A percentile compares a stretch with the other conserved stretches of the same genome.
Conservation (phyloP, 2,113 vertebrate species). For the Myotis brandtii region DNA sequence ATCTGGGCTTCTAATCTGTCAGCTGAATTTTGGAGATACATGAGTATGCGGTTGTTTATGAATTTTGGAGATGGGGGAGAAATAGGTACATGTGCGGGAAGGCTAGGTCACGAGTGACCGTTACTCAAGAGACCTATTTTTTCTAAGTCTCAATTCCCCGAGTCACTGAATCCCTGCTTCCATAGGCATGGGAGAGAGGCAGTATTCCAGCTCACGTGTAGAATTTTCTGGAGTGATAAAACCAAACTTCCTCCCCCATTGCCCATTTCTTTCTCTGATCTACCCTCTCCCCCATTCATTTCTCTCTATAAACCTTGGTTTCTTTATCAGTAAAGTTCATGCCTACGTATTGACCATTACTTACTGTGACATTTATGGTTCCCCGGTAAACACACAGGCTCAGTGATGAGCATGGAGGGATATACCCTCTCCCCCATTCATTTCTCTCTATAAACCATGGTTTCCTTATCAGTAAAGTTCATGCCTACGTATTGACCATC, state of each 20-base stretch:
- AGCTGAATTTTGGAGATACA: slow-evolving; percentile 26
- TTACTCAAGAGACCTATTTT: neutral
- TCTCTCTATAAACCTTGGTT: neutral
- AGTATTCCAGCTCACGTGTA: fast-evolving
- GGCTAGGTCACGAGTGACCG: neutral
- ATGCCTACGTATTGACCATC: fast-evolving
- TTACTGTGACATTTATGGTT: no score
- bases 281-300: no score
- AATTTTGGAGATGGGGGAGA: neutral
- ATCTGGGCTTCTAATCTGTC: slow-evolving; percentile 60
- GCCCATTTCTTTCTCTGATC: neutral
- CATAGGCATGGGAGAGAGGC: neutral
- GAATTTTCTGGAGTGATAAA: neutral
- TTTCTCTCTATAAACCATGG: neutral
- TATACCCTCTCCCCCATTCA: no score
- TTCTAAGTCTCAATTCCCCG: neutral
- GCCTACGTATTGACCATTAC: fast-evolving
- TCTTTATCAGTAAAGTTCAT: neutral
- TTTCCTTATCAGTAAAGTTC: neutral
- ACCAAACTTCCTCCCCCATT: no score
- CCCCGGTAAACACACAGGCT: neutral
- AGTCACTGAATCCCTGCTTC: neutral
- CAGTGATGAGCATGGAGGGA: no score
- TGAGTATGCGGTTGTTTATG: no score
- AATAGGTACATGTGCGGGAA: neutral